A percentile compares a stretch with the other conserved stretches of the same genome.
Conservation (phyloP, 2,888 invertebrate genomes). For the Patella ulyssiponensis region DNA sequence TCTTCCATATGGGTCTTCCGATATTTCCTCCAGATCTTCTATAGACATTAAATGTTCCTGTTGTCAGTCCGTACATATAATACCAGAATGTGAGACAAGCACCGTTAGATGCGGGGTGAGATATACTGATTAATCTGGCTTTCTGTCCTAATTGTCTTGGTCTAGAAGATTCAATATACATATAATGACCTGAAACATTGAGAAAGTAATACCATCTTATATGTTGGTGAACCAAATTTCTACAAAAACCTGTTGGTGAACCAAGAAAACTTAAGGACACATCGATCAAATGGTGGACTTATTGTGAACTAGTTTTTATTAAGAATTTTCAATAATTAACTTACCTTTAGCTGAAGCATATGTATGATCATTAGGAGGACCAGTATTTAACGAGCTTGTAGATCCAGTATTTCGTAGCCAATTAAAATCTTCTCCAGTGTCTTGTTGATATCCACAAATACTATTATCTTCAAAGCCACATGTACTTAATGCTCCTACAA, state of each 20-base stretch:
- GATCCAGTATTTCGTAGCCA: constrained; percentile 50
- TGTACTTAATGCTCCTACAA: constrained; percentile 21
- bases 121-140: constrained; percentile 42
- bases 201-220: neutral
- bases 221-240: neutral
- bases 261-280: neutral
- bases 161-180: constrained; percentile 52
- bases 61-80: constrained; percentile 53
- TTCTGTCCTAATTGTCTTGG: constrained; percentile 42
- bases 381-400: constrained; percentile 46
- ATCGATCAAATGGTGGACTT: neutral
- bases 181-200: constrained; percentile 47
- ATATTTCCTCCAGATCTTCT: constrained; percentile 34
- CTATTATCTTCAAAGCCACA: constrained; percentile 53
- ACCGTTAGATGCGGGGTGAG: constrained; percentile 37
- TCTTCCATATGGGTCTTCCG: constrained; percentile 38
- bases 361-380: constrained; percentile 58
- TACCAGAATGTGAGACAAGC: constrained; percentile 58
- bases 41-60: constrained; percentile 53
- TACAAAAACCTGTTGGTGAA: neutral
- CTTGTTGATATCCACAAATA: constrained; percentile 56
- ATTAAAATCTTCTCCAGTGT: constrained; percentile 54
- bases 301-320: no score
- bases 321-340: neutral
- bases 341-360: constrained; percentile 52